phyloP scores from a whole-genome alignment of 92 coral and sea anemone species.

The Phenganax marumi region DNA sequence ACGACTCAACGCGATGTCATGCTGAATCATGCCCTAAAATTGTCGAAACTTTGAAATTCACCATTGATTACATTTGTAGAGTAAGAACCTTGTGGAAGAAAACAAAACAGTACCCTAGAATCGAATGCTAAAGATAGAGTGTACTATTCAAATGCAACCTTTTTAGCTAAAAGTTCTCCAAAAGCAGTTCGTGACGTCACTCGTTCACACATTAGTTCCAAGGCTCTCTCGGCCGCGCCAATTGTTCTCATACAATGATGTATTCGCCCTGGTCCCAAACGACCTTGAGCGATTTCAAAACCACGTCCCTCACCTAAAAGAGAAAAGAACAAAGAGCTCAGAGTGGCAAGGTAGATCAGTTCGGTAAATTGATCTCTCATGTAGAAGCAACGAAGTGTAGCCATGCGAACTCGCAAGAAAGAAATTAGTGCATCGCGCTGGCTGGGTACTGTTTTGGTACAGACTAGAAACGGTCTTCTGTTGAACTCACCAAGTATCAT shows the following conservation, averaged over 20 bases:
- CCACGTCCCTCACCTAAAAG: constrained; percentile 95
- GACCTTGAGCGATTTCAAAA: constrained; percentile 99
- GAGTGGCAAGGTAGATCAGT: neutral
- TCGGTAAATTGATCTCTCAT: too few relatives aligned
- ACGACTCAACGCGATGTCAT: constrained; percentile 81
- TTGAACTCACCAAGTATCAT: constrained; percentile 77
- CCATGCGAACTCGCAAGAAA: too few relatives aligned
- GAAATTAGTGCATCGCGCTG: neutral
- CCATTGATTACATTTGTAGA: neutral
- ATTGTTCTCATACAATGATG: constrained; percentile 95
- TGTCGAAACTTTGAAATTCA: neutral
- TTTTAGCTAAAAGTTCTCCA: constrained; percentile 84
- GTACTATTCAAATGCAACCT: constrained; percentile 57
- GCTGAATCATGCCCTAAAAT: constrained; percentile 85
- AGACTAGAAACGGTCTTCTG: neutral
- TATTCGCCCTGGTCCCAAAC: constrained; percentile 95
- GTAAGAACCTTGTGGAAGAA: neutral
- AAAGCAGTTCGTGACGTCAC: constrained; percentile 84
- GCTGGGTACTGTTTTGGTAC: neutral
- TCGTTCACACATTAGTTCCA: constrained; percentile 76
- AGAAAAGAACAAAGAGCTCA: neutral
- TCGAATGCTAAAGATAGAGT: neutral
- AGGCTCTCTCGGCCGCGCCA: constrained; percentile 86
- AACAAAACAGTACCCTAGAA: neutral
- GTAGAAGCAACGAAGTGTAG: too few relatives aligned